A percentile compares a stretch with the other conserved stretches of the same genome.
Evolutionary conservation across 2,888 invertebrate genomes (phyloP).

Genomic region (Volucella inflata): DNA sequence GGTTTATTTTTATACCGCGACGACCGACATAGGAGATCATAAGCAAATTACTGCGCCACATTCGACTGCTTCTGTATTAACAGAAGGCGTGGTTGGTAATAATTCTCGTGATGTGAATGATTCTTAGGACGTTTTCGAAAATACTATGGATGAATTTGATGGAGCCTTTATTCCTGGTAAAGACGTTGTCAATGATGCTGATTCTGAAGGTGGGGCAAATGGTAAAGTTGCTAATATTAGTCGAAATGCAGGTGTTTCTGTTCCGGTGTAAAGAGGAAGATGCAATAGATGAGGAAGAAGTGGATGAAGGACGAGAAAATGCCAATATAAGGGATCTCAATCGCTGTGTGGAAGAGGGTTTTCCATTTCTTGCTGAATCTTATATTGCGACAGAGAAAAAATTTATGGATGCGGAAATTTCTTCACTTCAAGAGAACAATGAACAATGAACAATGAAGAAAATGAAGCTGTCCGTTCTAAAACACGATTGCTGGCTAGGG

Average conservation of each 20-base stretch:
- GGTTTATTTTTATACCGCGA: too few species aligned
- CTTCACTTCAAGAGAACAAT: slow-evolving; percentile 1
- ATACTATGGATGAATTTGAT: neutral
- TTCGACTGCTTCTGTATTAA: too few species aligned
- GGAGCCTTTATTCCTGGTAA: neutral
- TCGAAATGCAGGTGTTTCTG: neutral
- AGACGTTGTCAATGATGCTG: neutral
- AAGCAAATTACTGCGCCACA: too few species aligned
- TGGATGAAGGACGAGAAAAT: slow-evolving; percentile 82
- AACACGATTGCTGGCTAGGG: slow-evolving; percentile 26
- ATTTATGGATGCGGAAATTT: slow-evolving; percentile 8
- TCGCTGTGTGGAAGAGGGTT: slow-evolving; percentile 17
- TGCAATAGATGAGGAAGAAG: slow-evolving; percentile 77
- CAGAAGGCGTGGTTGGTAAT: neutral
- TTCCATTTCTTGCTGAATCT: slow-evolving; percentile 19
- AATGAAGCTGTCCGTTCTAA: slow-evolving; percentile 20
- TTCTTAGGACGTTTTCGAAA: slow-evolving; percentile 10
- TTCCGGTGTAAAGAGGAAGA: neutral
- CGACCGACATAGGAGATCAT: too few species aligned
- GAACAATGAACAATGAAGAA: slow-evolving; percentile 33
- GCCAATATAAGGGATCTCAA: slow-evolving; percentile 4
- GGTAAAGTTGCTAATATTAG: neutral
- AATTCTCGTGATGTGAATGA: slow-evolving; percentile 16
- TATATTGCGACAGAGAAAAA: slow-evolving; percentile 4
- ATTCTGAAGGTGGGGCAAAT: neutral